Conservation (phyloP, 2,888 invertebrate genomes). For the Pheosia gnoma region DNA sequence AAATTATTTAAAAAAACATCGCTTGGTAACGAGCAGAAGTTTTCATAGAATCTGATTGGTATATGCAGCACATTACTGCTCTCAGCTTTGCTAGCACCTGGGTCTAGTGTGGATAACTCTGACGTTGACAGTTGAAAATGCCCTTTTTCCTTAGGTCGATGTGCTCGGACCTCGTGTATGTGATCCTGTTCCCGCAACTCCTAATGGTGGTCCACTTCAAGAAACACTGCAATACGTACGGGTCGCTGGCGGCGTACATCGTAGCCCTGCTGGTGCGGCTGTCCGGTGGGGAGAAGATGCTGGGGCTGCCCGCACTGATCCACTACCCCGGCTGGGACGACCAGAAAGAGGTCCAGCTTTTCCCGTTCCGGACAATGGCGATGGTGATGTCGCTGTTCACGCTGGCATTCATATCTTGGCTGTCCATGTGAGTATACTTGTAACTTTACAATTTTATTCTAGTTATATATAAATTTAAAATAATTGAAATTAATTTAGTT, state of each 20-base stretch:
- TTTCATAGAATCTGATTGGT: too few species aligned
- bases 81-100: too few species aligned
- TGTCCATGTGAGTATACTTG: conserved; percentile 86
- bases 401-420: conserved; percentile 91
- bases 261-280: conserved; percentile 92
- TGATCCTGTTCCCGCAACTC: conserved; percentile 98
- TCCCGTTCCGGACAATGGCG: conserved; percentile 98
- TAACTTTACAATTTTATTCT: not conserved
- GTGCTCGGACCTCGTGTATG: conserved; percentile 99
- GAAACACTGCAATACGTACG: conserved; percentile 97
- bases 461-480: too few species aligned
- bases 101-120: too few species aligned
- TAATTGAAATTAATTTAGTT: too few species aligned
- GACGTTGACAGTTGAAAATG: not conserved
- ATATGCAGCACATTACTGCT: too few species aligned
- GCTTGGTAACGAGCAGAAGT: too few species aligned
- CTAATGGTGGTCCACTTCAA: conserved; percentile 99
- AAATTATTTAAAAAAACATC: too few species aligned
- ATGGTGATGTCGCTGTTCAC: conserved; percentile 95
- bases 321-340: conserved; percentile 94
- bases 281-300: conserved; percentile 92
- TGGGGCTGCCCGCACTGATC: conserved; percentile 92
- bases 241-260: conserved; percentile 94
- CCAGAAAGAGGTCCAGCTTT: conserved; percentile 92
- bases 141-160: conserved; percentile 88